These are phyloP conservation scores for Thamnophis sirtalis DNA, from an alignment of 2,113 vertebrate genomes.

Conservation along the genomic window DNA sequence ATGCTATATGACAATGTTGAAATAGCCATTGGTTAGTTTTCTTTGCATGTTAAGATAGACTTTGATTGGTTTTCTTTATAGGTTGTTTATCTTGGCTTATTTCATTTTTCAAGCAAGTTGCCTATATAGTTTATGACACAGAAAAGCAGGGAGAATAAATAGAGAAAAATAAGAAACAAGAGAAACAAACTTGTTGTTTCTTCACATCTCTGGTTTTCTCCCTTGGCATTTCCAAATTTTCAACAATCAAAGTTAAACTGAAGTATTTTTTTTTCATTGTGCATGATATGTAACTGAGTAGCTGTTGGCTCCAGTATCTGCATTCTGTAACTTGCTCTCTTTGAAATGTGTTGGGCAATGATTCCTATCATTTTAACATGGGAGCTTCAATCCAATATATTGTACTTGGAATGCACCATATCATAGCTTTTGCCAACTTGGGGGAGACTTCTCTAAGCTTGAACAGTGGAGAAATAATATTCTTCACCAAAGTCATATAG, in stretches of 20 bases:
- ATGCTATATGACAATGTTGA: background rate
- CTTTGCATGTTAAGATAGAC: background rate
- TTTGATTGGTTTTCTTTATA: background rate
- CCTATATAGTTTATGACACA: background rate
- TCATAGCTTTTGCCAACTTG: background rate
- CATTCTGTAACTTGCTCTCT: background rate
- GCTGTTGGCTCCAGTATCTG: background rate
- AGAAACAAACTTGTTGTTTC: background rate
- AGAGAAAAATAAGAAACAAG: background rate
- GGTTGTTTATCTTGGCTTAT: background rate
- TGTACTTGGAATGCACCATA: background rate
- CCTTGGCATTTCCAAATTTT: background rate
- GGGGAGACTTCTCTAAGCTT: background rate
- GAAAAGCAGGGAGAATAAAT: background rate
- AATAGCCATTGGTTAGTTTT: background rate
- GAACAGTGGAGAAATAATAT: background rate
- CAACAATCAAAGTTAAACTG: background rate
- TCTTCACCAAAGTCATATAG: background rate
- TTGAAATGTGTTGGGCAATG: background rate
- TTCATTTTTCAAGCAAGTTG: background rate
- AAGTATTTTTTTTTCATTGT: background rate
- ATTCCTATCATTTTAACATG: background rate
- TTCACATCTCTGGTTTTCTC: background rate
- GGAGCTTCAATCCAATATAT: background rate
- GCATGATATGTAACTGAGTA: background rate